phyloP scores from a whole-genome alignment of 2,888 invertebrate species.

The Mayetiola destructor region DNA sequence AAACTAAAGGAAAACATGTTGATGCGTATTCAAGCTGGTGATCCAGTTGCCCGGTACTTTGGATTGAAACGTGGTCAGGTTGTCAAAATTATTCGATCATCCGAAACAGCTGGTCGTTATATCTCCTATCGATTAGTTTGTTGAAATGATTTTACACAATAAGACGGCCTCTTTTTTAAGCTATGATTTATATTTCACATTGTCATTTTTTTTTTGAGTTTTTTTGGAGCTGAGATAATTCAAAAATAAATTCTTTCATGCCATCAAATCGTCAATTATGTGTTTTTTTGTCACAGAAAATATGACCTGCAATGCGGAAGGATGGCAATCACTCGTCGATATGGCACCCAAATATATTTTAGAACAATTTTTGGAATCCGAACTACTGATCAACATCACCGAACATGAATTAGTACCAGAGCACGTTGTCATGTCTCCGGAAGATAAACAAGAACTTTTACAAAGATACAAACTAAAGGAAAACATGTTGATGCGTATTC shows the following conservation, averaged over 20 bases:
- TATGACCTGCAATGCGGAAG: too few relatives aligned
- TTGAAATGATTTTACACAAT: slow-evolving; percentile 35
- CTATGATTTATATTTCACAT: too few relatives aligned
- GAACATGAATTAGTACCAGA: slow-evolving; percentile 98
- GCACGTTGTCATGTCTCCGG: slow-evolving; percentile 95
- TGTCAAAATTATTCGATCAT: slow-evolving; percentile 94
- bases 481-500: slow-evolving; percentile 97
- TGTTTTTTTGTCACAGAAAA: too few relatives aligned
- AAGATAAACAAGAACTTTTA: slow-evolving; percentile 91
- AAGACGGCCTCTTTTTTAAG: not conserved
- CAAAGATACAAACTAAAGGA: slow-evolving; percentile 92
- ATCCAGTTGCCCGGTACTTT: slow-evolving; percentile 97
- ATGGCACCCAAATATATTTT: slow-evolving; percentile 99
- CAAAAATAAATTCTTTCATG: too few relatives aligned
- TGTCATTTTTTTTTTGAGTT: too few relatives aligned
- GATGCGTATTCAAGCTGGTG: slow-evolving; percentile 97
- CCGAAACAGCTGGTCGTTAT: slow-evolving; percentile 96
- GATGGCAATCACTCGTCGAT: slow-evolving; percentile 85
- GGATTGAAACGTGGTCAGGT: slow-evolving; percentile 96
- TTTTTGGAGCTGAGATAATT: too few relatives aligned
- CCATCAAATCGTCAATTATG: too few relatives aligned
- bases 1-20: slow-evolving; percentile 97
- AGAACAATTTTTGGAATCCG: slow-evolving; percentile 90
- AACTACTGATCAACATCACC: slow-evolving; percentile 92
- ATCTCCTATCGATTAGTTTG: slow-evolving; percentile 94